phyloP scores from a whole-genome alignment of 2,113 vertebrate species.

The Phaethornis superciliosus region DNA sequence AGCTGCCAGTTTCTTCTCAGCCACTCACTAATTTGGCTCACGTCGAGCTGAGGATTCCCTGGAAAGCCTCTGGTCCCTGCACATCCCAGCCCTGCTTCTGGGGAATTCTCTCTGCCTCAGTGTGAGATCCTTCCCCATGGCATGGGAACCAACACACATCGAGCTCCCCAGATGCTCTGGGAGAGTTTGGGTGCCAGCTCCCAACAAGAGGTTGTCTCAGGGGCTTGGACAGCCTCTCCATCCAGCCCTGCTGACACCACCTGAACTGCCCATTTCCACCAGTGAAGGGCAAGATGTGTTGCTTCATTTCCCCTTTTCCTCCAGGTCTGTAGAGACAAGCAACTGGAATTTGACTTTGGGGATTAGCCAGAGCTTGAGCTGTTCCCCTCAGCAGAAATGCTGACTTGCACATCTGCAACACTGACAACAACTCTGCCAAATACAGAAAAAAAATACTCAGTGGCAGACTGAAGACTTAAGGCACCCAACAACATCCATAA shows the following conservation, averaged over 20 bases:
- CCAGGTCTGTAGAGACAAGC: background rate
- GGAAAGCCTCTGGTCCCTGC: background rate
- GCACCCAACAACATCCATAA: background rate
- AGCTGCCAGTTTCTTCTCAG: background rate
- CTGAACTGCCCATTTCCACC: background rate
- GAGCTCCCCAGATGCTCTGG: background rate
- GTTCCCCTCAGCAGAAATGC: background rate
- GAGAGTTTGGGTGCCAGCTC: background rate
- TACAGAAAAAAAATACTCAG: background rate
- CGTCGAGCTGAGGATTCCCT: background rate
- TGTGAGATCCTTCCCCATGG: fast-evolving
- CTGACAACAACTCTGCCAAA: background rate
- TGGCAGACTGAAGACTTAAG: background rate
- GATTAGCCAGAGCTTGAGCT: background rate
- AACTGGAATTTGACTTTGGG: background rate
- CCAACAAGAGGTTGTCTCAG: background rate
- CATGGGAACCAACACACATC: fast-evolving
- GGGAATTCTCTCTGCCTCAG: background rate
- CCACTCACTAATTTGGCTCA: background rate
- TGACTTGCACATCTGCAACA: background rate
- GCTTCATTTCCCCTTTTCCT: background rate
- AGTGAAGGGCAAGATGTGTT: background rate
- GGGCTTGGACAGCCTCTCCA: background rate
- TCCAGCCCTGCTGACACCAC: background rate
- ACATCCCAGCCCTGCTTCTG: background rate